Conservation (phyloP, 2,888 invertebrate species). For the Girardia tigrina region DNA sequence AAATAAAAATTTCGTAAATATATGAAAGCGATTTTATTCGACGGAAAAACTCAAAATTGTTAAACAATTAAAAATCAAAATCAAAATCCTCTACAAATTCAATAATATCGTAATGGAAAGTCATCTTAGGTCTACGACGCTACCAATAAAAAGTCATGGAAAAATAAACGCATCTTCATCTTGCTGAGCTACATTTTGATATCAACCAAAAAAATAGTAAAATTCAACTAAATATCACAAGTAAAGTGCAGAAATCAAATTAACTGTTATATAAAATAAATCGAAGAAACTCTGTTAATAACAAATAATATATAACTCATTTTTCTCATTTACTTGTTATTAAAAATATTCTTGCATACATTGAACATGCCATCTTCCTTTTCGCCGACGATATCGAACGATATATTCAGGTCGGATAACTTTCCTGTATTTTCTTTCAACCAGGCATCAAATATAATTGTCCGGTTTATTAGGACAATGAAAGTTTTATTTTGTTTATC, state of each 20-base stretch:
- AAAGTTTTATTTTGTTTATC: not conserved
- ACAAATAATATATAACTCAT: not conserved
- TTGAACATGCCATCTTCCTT: not conserved
- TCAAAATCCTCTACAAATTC: not conserved
- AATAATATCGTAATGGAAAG: not conserved
- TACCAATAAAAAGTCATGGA: conserved; percentile 13
- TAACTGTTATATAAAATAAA: conserved; percentile 17
- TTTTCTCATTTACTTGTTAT: not conserved
- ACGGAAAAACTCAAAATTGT: conserved; percentile 3
- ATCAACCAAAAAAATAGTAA: conserved; percentile 19
- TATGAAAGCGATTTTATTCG: not conserved
- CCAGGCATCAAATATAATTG: not conserved
- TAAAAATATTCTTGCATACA: not conserved
- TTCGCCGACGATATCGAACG: not conserved
- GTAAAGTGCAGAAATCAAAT: conserved; percentile 5
- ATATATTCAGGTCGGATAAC: not conserved
- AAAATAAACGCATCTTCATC: conserved; percentile 17
- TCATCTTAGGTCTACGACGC: not conserved
- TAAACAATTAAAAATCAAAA: conserved; percentile 17
- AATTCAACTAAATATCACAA: conserved; percentile 3
- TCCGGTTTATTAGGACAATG: not conserved
- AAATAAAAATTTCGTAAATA: not conserved
- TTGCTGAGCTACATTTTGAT: conserved; percentile 20
- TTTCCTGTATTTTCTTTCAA: not conserved
- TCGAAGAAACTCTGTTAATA: conserved; percentile 2